Evolutionary conservation across 2,888 invertebrate species (phyloP).

Genomic region (Suillia variegata): DNA sequence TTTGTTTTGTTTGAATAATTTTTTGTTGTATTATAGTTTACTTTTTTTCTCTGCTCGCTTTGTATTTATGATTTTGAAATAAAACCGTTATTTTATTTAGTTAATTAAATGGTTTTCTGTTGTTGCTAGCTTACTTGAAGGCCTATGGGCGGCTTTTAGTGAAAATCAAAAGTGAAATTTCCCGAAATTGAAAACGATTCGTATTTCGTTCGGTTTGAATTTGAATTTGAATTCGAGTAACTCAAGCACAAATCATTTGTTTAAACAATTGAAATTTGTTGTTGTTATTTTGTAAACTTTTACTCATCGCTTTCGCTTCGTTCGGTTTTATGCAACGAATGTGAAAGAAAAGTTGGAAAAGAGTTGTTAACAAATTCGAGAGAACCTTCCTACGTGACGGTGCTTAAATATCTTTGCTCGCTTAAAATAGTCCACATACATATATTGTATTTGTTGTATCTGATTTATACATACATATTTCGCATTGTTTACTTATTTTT

Average conservation of each 20-base stretch:
- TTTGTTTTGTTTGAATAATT: conserved; percentile 15
- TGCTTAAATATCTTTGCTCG: too few relatives aligned
- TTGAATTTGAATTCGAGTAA: too few relatives aligned
- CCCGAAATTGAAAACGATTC: too few relatives aligned
- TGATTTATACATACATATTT: too few relatives aligned
- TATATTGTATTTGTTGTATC: not conserved
- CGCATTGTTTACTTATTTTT: conserved; percentile 10
- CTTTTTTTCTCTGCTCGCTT: conserved; percentile 17
- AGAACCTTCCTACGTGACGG: too few relatives aligned
- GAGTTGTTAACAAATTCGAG: too few relatives aligned
- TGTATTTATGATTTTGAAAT: conserved; percentile 17
- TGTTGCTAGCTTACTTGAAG: conserved; percentile 30
- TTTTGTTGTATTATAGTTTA: conserved; percentile 19
- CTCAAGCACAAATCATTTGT: conserved; percentile 13
- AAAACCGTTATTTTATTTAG: not conserved
- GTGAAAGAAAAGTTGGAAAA: too few relatives aligned
- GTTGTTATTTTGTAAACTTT: conserved; percentile 12
- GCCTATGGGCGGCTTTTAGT: conserved; percentile 51
- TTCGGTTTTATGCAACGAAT: too few relatives aligned
- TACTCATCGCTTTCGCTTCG: conserved; percentile 20
- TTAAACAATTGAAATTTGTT: conserved; percentile 24
- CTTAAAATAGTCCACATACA: too few relatives aligned
- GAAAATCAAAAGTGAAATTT: conserved; percentile 21
- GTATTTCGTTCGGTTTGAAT: too few relatives aligned
- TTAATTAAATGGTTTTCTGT: conserved; percentile 1